These are phyloP conservation scores for Sicus ferrugineus DNA, from an alignment of 2,888 invertebrate species.

Conservation along the genomic window DNA sequence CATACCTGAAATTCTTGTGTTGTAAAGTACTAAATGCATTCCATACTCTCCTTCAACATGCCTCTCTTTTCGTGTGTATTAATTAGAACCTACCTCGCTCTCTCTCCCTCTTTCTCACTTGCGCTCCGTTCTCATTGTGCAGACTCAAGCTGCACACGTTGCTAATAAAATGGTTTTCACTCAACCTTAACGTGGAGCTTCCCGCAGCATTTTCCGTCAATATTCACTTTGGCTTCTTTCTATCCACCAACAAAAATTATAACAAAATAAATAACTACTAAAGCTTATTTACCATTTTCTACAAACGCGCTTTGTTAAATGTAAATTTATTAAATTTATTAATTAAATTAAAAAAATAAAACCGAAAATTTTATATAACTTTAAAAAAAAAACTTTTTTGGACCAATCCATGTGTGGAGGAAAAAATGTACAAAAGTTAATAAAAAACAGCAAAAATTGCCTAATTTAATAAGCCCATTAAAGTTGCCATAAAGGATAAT, in stretches of 20 bases:
- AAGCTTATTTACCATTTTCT: conserved; percentile 19
- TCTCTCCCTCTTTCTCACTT: neutral
- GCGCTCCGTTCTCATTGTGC: neutral
- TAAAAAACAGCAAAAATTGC: neutral
- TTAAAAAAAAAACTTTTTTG: neutral
- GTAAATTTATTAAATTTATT: conserved; percentile 9
- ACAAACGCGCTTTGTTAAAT: conserved; percentile 29
- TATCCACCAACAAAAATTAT: conserved; percentile 55
- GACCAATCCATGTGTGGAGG: neutral
- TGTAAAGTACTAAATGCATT: too few species aligned
- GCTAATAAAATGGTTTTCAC: conserved; percentile 36
- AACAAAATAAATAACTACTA: conserved; percentile 43
- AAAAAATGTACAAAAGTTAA: neutral
- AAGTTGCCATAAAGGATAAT: conserved; percentile 9
- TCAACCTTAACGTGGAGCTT: conserved; percentile 52
- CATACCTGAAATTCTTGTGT: too few species aligned
- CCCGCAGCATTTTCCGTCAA: conserved; percentile 61
- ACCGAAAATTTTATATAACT: conserved; percentile 17
- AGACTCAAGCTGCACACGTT: conserved; percentile 46
- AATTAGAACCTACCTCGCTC: neutral
- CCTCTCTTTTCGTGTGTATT: too few species aligned
- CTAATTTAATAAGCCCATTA: neutral
- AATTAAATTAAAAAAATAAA: conserved; percentile 28
- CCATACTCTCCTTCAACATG: too few species aligned
- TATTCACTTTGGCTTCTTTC: conserved; percentile 66